Base-by-base conservation (phyloP, 2,888 invertebrate species). In the Eilema caniola region DNA sequence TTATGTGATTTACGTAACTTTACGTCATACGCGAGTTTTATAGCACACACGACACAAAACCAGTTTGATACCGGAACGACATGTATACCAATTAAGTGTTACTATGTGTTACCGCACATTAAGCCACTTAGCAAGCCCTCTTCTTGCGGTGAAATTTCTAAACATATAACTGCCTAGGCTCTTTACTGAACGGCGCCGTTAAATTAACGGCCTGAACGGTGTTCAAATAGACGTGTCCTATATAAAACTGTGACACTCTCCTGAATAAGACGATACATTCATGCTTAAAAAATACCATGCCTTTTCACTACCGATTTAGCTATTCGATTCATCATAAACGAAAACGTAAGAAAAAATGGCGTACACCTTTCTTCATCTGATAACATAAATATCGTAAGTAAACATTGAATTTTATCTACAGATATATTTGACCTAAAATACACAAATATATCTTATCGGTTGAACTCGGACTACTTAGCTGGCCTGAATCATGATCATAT, bases 391-490 rank as follows among this genome's bases (percentile, higher is more conserved):
- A 24, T 59, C 57, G 57, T 59, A 59, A 74, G 62, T 63, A 81
- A 78, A 78, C 67, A 78, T 61, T 47, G 25, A 28, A 31, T 62
- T 8, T 67, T 83, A 76, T 81, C 79, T 53, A 60, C 3, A 31
- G 60, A 69, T 67, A 74, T 69, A 8, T 70, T n/a, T 71, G 79
- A 60, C 72, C 77, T 73, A 71, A 74, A 71, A 73, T 68, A 65
- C 71, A 56, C 73, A 78, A 37, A 74, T 62, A 31, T 71, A 80
- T 83, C 82, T 81, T 60, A 81, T 83, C 81, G 69, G 57, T 69
- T 66, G 63, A 72, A 76, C 74, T 74, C 71, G 70, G 64, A 70
- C 70, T 71, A 71, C 57, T 68, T 71, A 53, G 37, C 24, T 69
- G 73, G 10, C 73, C 79, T 76, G 28, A 71, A 72, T 80, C 23